Evolutionary conservation across 2,888 invertebrate genomes (phyloP).

Genomic region (Fragum whitleyi): DNA sequence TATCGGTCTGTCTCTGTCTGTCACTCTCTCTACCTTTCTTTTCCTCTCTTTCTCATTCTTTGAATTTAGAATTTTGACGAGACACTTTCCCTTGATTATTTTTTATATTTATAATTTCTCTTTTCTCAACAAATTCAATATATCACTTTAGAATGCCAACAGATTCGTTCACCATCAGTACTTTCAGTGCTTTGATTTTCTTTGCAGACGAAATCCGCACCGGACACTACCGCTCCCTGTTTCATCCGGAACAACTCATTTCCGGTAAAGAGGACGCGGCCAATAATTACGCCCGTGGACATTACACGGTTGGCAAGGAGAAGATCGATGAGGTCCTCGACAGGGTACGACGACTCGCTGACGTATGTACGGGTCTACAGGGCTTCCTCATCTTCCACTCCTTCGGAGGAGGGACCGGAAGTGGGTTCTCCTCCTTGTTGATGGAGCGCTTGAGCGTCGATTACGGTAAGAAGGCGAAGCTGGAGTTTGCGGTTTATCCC

Average conservation of each 20-base stretch:
- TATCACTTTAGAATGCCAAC: too few species aligned
- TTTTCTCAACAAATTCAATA: too few species aligned
- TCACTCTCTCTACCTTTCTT: too few species aligned
- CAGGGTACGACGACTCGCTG: not conserved
- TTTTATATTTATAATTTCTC: too few species aligned
- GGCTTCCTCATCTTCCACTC: not conserved
- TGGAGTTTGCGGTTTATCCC: not conserved
- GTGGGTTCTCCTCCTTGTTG: not conserved
- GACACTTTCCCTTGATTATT: too few species aligned
- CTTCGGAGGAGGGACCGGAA: not conserved
- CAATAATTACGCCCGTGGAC: not conserved
- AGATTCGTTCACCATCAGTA: too few species aligned
- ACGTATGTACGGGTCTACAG: not conserved
- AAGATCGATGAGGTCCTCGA: not conserved
- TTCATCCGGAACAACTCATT: not conserved
- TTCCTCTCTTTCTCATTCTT: too few species aligned
- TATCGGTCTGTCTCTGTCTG: too few species aligned
- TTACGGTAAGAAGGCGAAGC: not conserved
- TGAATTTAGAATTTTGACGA: too few species aligned
- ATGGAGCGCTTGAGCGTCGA: constrained; percentile 1
- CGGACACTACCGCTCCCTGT: not conserved
- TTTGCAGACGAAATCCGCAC: not conserved
- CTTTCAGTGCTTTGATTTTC: too few species aligned
- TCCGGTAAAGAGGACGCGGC: not conserved
- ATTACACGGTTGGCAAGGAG: not conserved